A percentile compares a stretch with the other conserved stretches of the same genome.
These are phyloP conservation scores for Rhinopomastus cyanomelas DNA, from an alignment of 2,113 vertebrate genomes.

Conservation along the genomic window DNA sequence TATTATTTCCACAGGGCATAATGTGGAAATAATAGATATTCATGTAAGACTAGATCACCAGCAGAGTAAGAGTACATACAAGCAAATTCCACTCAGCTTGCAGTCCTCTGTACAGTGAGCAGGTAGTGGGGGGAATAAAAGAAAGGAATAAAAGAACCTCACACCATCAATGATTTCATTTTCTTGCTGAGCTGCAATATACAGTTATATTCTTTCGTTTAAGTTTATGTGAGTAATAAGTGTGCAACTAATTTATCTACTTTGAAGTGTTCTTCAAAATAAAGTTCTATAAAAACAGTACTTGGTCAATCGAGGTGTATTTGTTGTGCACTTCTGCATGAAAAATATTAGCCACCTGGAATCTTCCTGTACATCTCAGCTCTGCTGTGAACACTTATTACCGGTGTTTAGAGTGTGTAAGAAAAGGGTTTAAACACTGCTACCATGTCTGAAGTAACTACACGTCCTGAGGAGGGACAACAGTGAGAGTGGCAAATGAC, in stretches of 20 bases:
- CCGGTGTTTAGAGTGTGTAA: neutral
- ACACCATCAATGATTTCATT: neutral
- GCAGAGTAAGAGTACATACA: neutral
- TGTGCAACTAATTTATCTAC: neutral
- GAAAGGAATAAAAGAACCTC: neutral
- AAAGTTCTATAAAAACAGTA: neutral
- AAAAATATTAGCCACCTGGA: neutral
- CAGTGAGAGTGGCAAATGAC: neutral
- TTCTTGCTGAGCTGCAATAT: neutral
- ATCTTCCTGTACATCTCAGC: neutral
- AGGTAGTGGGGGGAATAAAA: neutral
- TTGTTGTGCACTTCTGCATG: neutral
- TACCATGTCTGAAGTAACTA: neutral
- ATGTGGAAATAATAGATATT: neutral
- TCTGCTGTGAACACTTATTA: neutral
- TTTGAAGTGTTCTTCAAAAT: neutral
- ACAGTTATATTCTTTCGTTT: neutral
- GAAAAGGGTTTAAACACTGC: neutral
- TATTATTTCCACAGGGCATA: conserved; percentile 9
- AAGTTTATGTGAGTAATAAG: neutral
- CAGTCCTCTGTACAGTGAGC: neutral
- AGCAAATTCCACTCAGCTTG: neutral
- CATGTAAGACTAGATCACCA: neutral
- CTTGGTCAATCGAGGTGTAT: neutral
- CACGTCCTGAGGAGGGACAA: neutral